Evolutionary conservation across 2,797 vertebrate genomes (phyloP).

Genomic region (Channa striata): DNA sequence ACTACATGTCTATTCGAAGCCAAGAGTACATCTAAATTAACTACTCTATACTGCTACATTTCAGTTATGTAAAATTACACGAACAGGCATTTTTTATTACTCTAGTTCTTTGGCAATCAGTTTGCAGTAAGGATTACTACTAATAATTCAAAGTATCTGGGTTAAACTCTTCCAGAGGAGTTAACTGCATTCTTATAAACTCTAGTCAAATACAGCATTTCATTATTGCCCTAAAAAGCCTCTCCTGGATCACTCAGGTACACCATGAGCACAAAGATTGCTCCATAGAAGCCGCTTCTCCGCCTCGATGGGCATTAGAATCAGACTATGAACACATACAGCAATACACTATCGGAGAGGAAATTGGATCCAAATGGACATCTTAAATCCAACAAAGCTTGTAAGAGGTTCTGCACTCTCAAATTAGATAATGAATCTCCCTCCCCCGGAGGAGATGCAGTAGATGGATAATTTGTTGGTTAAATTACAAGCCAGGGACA

Average conservation of each 20-base stretch:
- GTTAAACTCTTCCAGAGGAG: conserved; percentile 58
- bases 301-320: conserved; percentile 18
- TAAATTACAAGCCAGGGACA: conserved; percentile 65
- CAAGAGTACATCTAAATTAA: no score
- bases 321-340: conserved; percentile 21
- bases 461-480: conserved; percentile 73
- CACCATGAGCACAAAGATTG: conserved; percentile 40
- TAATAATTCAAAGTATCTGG: no score
- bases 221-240: conserved; percentile 76
- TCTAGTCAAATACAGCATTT: conserved; percentile 72
- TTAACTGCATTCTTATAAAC: conserved; percentile 78
- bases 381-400: conserved; percentile 53
- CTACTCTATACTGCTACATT: no score
- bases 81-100: no score
- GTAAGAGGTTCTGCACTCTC: conserved; percentile 36
- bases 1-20: no score
- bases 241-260: conserved; percentile 64
- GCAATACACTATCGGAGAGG: conserved; percentile 15
- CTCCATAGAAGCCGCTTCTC: conserved; percentile 35
- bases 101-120: no score
- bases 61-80: no score
- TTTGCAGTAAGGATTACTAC: no score
- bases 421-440: conserved; percentile 77
- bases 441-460: conserved; percentile 53
- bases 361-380: conserved; percentile 49